Conservation (phyloP, 2,797 vertebrate species). For the Momotus momota region DNA sequence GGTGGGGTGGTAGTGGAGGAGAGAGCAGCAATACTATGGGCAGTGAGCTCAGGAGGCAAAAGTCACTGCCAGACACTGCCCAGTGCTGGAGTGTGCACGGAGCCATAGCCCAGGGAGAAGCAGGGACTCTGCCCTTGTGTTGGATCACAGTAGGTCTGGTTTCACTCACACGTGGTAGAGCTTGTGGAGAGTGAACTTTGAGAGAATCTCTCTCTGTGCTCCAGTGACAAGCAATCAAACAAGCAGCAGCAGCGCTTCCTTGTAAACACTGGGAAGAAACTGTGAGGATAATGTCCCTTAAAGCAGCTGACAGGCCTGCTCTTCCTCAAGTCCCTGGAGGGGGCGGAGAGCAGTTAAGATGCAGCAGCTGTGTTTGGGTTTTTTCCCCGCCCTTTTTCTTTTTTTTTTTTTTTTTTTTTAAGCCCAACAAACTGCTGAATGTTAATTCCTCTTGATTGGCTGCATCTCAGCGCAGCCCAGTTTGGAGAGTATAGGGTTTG, state of each 20-base stretch:
- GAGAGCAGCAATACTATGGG: neutral
- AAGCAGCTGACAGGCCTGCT: slow-evolving; percentile 45
- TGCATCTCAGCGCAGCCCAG: neutral
- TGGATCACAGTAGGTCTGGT: neutral
- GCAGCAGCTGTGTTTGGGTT: slow-evolving; percentile 42
- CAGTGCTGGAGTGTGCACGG: neutral
- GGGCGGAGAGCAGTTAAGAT: neutral
- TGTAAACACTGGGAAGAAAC: neutral
- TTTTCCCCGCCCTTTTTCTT: neutral
- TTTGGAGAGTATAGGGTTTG: slow-evolving; percentile 20
- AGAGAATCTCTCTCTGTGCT: neutral
- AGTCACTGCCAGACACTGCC: neutral
- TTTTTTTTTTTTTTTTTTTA: neutral
- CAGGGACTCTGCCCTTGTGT: accelerated
- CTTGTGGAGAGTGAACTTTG: neutral
- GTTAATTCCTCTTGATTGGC: slow-evolving; percentile 62
- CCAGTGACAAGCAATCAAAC: neutral
- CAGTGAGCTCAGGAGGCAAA: neutral
- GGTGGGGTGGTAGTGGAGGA: neutral
- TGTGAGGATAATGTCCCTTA: neutral
- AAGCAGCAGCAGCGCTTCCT: neutral
- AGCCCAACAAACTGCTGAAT: slow-evolving; percentile 4
- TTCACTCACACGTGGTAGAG: accelerated
- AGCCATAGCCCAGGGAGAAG: neutral
- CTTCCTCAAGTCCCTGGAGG: slow-evolving; percentile 11